Evolutionary conservation across 2,888 invertebrate genomes (phyloP), one percentile per base, ranked within the genome.

Genomic region (Aleiodes testaceus): DNA sequence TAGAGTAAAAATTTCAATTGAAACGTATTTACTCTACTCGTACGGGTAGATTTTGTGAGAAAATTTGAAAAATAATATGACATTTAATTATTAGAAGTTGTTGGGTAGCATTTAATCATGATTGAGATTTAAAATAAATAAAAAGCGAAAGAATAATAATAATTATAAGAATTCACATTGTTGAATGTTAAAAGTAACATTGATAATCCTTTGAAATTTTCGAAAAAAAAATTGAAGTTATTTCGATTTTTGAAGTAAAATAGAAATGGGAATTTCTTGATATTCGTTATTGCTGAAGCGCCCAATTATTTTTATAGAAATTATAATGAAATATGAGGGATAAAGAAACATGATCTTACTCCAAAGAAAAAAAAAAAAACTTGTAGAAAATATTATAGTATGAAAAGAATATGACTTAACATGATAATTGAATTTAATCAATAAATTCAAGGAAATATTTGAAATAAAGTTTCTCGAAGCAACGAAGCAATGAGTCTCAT

Each of bases 251-350:
- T 30, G 42, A 68, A 49, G 22, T 36, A 36, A 18, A 47, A 61
- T 47, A 30, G 12, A 45, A 22, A 9, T 49, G 72, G 70, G 16
- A 63, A 71, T 72, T 79, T 75, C 77, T 74, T 78, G 79, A 78
- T 68, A 75, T 75, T 45, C 71, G 74, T 78, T 78, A 79, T 80
- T 79, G 70, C 77, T 74, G 80, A 81, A 79, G 80, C 79, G 79
- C 80, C 80, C 81, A 82, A 80, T 86, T 87, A 87, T 87, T 87
- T 87, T 86, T 86, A 77, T 87, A 86, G 84, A 80, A 82, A 80
- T 81, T 80, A 71, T 81, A 80, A 82, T 73, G 52, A 72, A 65
- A 50, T 61, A 50, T 53, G 67, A 70, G 14, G 44, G 18, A 20
- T 45, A 30, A 68, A 64, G 26, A 64, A 53, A 53, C 36, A 30